phyloP scores from a whole-genome alignment of 2,888 invertebrate genomes.

The Melieria omissa region DNA sequence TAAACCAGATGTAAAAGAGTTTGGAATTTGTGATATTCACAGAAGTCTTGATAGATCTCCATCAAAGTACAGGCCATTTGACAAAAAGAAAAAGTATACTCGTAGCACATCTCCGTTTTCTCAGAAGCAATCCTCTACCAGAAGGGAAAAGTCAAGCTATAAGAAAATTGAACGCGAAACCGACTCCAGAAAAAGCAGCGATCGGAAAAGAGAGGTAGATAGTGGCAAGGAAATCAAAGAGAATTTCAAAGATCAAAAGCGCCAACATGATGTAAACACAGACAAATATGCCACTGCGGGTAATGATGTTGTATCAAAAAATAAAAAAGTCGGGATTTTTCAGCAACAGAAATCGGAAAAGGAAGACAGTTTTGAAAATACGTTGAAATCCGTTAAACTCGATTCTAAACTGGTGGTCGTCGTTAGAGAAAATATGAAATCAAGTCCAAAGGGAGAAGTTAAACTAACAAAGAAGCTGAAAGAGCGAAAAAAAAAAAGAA shows the following conservation, averaged over 20 bases:
- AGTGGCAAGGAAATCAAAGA: not conserved
- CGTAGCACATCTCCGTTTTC: conserved; percentile 43
- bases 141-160: conserved; percentile 30
- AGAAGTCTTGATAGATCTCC: conserved; percentile 38
- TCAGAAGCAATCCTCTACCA: conserved; percentile 32
- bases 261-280: conserved; percentile 17
- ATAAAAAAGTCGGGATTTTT: not conserved
- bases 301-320: conserved; percentile 3
- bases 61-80: conserved; percentile 35
- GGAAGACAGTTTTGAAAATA: conserved; percentile 18
- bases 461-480: conserved; percentile 48
- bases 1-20: conserved; percentile 43
- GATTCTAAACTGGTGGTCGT: conserved; percentile 47
- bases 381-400: conserved; percentile 10
- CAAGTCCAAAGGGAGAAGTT: conserved; percentile 31
- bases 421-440: conserved; percentile 41
- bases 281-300: not conserved
- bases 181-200: conserved; percentile 8
- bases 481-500: conserved; percentile 54
- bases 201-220: conserved; percentile 20
- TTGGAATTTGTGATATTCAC: conserved; percentile 36
- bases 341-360: conserved; percentile 5
- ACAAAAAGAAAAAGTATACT: conserved; percentile 41
- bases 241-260: conserved; percentile 22
- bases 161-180: conserved; percentile 20